A percentile compares a stretch with the other conserved stretches of the same genome.
Conservation (phyloP, 2,113 vertebrate genomes). For the Rafetus swinhoei region DNA sequence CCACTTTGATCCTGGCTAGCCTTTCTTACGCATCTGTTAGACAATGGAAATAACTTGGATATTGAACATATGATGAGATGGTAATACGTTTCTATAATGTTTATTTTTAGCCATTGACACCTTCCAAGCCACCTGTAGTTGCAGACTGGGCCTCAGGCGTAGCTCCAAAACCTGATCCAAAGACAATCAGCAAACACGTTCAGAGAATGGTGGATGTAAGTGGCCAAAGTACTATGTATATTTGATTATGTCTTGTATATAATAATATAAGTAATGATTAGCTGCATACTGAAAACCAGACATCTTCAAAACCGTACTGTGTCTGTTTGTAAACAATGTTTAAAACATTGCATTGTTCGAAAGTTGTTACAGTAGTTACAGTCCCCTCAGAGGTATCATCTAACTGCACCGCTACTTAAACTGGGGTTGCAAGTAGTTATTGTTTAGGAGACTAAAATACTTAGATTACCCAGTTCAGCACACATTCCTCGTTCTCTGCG, state of each 20-base stretch:
- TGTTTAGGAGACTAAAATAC: not conserved
- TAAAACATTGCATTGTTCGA: not conserved
- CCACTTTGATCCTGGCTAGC: not conserved
- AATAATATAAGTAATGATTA: not conserved
- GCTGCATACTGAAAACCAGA: not conserved
- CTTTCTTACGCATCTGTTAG: not conserved
- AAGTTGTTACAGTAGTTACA: not conserved
- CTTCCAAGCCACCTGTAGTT: slow-evolving; percentile 90
- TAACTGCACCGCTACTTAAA: not conserved
- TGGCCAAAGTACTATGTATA: not conserved
- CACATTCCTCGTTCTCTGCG: not conserved
- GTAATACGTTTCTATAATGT: slow-evolving; percentile 4
- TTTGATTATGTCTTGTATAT: not conserved
- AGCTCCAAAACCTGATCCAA: slow-evolving; percentile 92
- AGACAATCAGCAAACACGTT: slow-evolving; percentile 95
- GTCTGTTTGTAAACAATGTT: not conserved
- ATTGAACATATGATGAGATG: not conserved
- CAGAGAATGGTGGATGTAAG: slow-evolving; percentile 98
- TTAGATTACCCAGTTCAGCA: not conserved
- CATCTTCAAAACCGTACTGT: not conserved
- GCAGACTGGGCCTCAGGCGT: slow-evolving; percentile 95
- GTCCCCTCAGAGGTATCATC: not conserved
- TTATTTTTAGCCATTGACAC: slow-evolving; percentile 88
- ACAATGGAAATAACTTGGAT: not conserved
- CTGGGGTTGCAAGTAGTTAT: not conserved